These are phyloP conservation scores for Pocillopora grandis DNA, from an alignment of 92 coral and sea anemone genomes.

Conservation along the genomic window DNA sequence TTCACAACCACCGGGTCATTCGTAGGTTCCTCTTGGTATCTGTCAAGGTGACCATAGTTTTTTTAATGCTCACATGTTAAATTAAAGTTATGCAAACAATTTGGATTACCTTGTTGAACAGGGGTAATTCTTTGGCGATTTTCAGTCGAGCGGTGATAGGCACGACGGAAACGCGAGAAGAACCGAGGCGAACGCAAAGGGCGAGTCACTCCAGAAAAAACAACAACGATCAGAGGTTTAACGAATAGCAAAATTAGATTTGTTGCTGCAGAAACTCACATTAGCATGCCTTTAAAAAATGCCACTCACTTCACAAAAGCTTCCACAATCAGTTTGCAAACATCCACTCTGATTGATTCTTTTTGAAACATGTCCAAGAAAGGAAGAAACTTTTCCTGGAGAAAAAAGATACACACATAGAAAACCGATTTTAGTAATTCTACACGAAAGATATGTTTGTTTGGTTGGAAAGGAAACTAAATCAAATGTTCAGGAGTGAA, in stretches of 20 bases:
- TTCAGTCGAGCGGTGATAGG: too few relatives aligned
- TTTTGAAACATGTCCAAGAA: conserved; percentile 99
- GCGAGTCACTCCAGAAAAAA: neutral
- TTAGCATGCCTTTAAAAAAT: too few relatives aligned
- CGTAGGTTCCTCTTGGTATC: conserved; percentile 89
- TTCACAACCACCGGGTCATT: conserved; percentile 92
- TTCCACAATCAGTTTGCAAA: conserved; percentile 90
- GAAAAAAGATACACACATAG: conserved; percentile 4
- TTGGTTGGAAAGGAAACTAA: neutral
- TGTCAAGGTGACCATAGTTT: conserved; percentile 12
- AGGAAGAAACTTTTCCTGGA: conserved; percentile 95
- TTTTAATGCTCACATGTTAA: neutral
- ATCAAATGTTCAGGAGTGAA: neutral
- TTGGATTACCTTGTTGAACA: too few relatives aligned
- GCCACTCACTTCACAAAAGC: conserved; percentile 83
- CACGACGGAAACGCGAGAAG: too few relatives aligned
- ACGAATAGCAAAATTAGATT: too few relatives aligned
- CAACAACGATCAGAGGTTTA: neutral
- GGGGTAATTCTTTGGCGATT: too few relatives aligned
- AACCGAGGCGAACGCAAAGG: neutral
- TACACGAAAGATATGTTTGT: neutral
- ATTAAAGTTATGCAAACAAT: neutral
- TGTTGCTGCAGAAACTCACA: too few relatives aligned
- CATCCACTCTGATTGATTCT: conserved; percentile 89
- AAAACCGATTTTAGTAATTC: neutral